phyloP scores from a whole-genome alignment of 2,113 vertebrate genomes.

The Desmodus rotundus region DNA sequence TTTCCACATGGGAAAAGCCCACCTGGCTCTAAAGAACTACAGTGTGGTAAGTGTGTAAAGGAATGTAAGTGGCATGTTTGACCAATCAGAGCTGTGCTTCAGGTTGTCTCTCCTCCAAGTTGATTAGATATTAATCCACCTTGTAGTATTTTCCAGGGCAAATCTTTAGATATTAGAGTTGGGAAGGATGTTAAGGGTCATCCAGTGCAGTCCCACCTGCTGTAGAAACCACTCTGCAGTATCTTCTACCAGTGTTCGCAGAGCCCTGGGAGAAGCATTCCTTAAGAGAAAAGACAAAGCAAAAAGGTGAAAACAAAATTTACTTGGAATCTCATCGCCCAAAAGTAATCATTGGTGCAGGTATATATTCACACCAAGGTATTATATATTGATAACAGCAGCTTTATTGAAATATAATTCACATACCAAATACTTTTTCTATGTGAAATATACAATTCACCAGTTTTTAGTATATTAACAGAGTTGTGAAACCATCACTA shows the following conservation, averaged over 20 bases:
- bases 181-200: not conserved
- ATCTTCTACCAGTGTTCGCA: too few relatives aligned
- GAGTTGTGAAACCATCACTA: not conserved
- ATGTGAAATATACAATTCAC: not conserved
- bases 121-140: not conserved
- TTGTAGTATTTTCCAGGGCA: not conserved
- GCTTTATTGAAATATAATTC: not conserved
- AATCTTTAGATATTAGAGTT: not conserved
- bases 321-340: not conserved
- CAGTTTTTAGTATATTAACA: not conserved
- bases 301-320: not conserved
- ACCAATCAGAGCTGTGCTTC: not conserved
- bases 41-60: conserved; percentile 78
- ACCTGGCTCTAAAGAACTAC: conserved; percentile 85
- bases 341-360: not conserved
- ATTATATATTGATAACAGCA: not conserved
- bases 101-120: not conserved
- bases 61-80: fast-evolving
- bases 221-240: not conserved
- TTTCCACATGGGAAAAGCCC: conserved; percentile 91
- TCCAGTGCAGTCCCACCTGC: not conserved
- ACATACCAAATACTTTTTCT: not conserved
- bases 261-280: not conserved
- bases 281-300: not conserved
- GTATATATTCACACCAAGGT: not conserved